These are phyloP conservation scores for Clamator glandarius DNA, from an alignment of 2,797 vertebrate genomes.

Conservation along the genomic window DNA sequence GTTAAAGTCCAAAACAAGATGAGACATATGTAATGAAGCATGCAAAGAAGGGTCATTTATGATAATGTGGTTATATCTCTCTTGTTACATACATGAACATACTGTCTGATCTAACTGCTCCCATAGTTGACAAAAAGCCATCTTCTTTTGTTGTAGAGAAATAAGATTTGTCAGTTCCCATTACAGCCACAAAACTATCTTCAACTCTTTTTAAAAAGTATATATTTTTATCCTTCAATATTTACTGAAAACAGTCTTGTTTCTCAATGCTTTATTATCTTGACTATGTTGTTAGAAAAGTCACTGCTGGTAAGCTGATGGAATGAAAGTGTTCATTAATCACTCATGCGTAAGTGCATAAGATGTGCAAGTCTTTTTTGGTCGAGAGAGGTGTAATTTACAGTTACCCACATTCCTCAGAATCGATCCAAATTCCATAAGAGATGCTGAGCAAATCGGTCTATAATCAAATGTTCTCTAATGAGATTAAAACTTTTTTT, in stretches of 20 bases:
- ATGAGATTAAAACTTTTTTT: background rate
- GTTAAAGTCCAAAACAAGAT: background rate
- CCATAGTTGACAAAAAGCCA: background rate
- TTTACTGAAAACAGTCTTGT: slow-evolving; percentile 9
- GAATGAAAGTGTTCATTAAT: background rate
- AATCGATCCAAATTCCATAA: background rate
- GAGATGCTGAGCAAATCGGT: background rate
- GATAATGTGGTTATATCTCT: background rate
- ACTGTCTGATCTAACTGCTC: background rate
- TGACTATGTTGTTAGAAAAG: background rate
- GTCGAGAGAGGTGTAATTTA: background rate
- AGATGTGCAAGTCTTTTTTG: background rate
- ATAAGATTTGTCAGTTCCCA: background rate
- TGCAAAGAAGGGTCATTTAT: background rate
- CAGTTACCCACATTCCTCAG: background rate
- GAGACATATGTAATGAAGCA: background rate
- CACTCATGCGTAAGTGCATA: background rate
- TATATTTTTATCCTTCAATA: background rate
- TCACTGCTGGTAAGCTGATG: background rate
- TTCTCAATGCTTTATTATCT: background rate
- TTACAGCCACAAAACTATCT: background rate
- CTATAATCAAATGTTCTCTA: background rate
- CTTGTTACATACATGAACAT: background rate
- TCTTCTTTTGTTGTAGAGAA: background rate
- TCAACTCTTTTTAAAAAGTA: background rate